A percentile compares a stretch with the other conserved stretches of the same genome.
Conservation (phyloP, 2,888 invertebrate species). For the Tetranychus truncatus region DNA sequence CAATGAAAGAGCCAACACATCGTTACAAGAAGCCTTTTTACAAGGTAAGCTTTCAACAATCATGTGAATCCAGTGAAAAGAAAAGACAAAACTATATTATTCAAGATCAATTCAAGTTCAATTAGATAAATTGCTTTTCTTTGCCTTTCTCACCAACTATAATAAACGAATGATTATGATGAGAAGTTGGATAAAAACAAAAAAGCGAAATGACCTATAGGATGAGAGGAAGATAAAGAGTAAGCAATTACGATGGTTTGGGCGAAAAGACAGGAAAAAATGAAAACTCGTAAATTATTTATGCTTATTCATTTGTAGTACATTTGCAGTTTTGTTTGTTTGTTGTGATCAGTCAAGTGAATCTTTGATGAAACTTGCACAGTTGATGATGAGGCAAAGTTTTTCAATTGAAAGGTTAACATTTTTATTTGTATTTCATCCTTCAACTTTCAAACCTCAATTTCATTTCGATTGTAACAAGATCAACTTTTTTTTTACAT, state of each 20-base stretch:
- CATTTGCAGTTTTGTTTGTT: neutral
- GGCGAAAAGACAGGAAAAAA: neutral
- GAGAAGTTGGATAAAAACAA: too few relatives aligned
- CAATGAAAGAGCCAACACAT: slow-evolving; percentile 47
- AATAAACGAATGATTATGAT: too few relatives aligned
- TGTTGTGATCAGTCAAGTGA: neutral
- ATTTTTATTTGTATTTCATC: neutral
- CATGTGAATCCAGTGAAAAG: neutral
- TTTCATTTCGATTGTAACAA: neutral
- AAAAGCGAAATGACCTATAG: neutral
- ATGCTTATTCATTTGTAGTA: neutral
- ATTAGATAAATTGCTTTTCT: slow-evolving; percentile 6
- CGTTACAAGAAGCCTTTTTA: slow-evolving; percentile 67
- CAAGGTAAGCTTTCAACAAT: slow-evolving; percentile 37
- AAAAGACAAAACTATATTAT: neutral
- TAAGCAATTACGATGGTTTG: neutral
- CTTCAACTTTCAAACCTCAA: neutral
- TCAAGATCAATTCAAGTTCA: neutral
- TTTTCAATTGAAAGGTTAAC: neutral
- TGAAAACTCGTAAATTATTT: neutral
- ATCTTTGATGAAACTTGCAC: neutral
- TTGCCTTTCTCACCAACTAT: neutral
- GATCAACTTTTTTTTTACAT: neutral
- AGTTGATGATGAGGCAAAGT: neutral
- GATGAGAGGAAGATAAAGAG: neutral